These are phyloP conservation scores for Macrotus californicus DNA, from an alignment of 2,113 vertebrate species.

Conservation along the genomic window DNA sequence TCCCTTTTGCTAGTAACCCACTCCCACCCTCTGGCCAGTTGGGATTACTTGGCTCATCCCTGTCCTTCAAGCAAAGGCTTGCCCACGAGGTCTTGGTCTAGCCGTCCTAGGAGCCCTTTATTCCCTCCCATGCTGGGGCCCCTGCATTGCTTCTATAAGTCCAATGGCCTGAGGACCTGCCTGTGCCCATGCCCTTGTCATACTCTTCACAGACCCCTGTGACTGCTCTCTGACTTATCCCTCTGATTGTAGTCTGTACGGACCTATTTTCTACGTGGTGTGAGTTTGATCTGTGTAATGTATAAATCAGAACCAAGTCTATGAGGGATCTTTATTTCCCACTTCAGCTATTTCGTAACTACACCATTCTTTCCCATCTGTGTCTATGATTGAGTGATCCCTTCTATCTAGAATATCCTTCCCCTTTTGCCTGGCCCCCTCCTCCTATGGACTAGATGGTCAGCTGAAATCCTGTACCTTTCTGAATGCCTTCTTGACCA, in stretches of 20 bases:
- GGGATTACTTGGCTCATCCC: not conserved
- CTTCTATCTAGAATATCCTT: not conserved
- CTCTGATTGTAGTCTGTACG: not conserved
- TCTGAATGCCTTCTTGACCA: not conserved
- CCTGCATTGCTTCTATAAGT: not conserved
- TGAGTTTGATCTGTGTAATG: not conserved
- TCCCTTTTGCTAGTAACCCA: not conserved
- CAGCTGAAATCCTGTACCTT: not conserved
- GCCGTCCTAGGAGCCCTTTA: not conserved
- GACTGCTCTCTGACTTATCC: not conserved
- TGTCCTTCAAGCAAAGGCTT: not conserved
- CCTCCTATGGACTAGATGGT: not conserved
- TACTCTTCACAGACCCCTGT: not conserved
- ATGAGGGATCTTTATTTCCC: not conserved
- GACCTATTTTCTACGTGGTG: too few species aligned
- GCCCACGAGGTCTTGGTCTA: not conserved
- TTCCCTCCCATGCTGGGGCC: rapidly evolving
- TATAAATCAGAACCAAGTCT: not conserved
- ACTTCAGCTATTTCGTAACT: not conserved
- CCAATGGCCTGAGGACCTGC: not conserved
- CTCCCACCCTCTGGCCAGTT: not conserved
- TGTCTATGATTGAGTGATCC: not conserved
- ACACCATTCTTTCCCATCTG: not conserved
- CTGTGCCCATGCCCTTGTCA: not conserved
- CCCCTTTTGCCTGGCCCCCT: not conserved